Evolutionary conservation across 1,140 invertebrate species (phyloP), one percentile per base, ranked within the genome.

Genomic region (Psilanteris sp.): DNA sequence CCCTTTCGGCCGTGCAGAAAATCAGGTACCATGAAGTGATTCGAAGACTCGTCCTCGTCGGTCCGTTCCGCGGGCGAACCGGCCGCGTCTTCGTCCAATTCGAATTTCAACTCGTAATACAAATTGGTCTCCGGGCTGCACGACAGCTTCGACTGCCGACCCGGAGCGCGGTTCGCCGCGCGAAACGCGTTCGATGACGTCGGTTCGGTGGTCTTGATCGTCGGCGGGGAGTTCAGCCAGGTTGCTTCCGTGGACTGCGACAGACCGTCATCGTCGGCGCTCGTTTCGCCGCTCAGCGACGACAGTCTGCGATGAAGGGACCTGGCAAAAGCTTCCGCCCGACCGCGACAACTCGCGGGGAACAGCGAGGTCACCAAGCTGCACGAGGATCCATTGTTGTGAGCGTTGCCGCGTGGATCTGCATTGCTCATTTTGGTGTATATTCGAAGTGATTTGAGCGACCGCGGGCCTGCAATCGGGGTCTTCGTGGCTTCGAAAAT

Each of bases 251-350:
- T 78, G 0, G 77, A 64, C 29, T 55, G 54, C 6, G 57, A 22
- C n/a, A 68, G 7, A n/a, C n/a, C n/a, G 0, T 79, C 79, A 8
- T 39, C 39, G 26, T 76, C 50, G 32, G 20, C 50, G 27, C 14
- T 54, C 0, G 75, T 85, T 37, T 91, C 88, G 32, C 89, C 84
- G 9, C 92, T 92, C 41, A 95, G 88, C 29, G 92, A 92, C 59
- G 91, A 91, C 46, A 95, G 87, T 59, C 93, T 92, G 15, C 91
- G 91, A 75, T 94, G 93, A 46, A 95, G 88, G 77, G 92, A 91
- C 54, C 93, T 89, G 36, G 94, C 94, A 80, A 95, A 94, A 27
- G 93, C 93, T 81, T 94, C 94, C 9, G 94, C 94, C 46, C 93
- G 90, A 18, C 92, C 92, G 31, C 93, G 90, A 82, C 94, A 95